Conservation (phyloP, 2,888 invertebrate genomes). For the Altica lythri region DNA sequence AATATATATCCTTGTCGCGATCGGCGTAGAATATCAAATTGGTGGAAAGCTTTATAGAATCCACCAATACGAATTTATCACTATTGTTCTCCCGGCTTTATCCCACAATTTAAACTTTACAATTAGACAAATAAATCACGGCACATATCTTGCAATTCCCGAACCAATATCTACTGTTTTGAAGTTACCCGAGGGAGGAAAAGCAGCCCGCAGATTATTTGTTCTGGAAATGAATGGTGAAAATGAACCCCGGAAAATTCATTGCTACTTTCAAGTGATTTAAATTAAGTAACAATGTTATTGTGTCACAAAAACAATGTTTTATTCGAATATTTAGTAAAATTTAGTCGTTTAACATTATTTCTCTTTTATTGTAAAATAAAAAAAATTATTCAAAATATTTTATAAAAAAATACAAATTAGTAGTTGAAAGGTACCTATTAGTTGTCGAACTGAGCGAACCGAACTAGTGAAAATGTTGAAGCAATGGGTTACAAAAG, state of each 20-base stretch:
- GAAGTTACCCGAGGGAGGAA: constrained; percentile 21
- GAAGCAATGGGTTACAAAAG: no score
- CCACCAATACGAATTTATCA: constrained; percentile 19
- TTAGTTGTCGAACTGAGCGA: no score
- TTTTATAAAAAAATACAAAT: no score
- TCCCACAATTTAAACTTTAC: constrained; percentile 44
- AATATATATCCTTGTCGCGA: neutral
- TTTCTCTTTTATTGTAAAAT: no score
- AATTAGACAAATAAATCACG: constrained; percentile 47
- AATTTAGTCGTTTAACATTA: no score
- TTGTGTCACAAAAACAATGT: no score
- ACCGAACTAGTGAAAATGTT: no score
- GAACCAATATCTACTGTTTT: constrained; percentile 42
- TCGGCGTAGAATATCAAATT: neutral
- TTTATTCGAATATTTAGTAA: no score
- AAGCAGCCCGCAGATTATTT: constrained; percentile 25
- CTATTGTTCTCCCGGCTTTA: constrained; percentile 36
- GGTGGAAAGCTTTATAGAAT: constrained; percentile 12
- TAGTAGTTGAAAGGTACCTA: no score
- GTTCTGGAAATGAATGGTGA: constrained; percentile 9
- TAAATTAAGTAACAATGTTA: no score
- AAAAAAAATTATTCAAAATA: no score
- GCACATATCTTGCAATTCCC: constrained; percentile 30
- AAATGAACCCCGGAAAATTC: constrained; percentile 14
- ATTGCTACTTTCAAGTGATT: constrained; percentile 20